Conservation (phyloP, 2,113 vertebrate species). For the Mungos mungo region DNA sequence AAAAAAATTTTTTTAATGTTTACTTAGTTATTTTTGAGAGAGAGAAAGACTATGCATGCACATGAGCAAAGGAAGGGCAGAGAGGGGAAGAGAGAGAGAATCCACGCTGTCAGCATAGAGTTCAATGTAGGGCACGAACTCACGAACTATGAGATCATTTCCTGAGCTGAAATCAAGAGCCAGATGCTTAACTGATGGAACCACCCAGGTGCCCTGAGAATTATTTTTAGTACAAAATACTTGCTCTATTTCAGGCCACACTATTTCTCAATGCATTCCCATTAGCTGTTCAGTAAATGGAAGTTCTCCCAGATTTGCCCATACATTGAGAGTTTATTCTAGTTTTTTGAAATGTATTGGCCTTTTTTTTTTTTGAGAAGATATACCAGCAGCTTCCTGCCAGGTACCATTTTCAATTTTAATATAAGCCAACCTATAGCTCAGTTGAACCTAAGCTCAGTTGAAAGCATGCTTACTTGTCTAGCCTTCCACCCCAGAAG, state of each 20-base stretch:
- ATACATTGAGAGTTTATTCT: neutral
- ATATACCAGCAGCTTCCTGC: neutral
- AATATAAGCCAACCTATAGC: neutral
- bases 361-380: neutral
- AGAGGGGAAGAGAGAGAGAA: too few species aligned
- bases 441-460: neutral
- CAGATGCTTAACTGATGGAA: too few species aligned
- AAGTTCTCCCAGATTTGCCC: neutral
- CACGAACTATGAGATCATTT: too few species aligned
- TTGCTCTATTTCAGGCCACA: neutral
- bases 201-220: neutral
- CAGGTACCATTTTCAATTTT: neutral
- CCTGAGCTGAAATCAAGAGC: too few species aligned
- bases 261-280: slow-evolving; percentile 1
- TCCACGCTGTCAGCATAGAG: too few species aligned
- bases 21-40: too few species aligned
- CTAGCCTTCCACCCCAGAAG: neutral
- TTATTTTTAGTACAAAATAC: slow-evolving; percentile 41
- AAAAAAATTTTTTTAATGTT: neutral
- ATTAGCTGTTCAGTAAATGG: neutral
- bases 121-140: too few species aligned
- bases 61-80: too few species aligned
- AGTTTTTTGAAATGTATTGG: neutral
- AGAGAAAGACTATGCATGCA: too few species aligned
- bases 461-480: neutral